Base-by-base conservation (phyloP, 2,113 vertebrate genomes). In the Myodes glareolus region DNA sequence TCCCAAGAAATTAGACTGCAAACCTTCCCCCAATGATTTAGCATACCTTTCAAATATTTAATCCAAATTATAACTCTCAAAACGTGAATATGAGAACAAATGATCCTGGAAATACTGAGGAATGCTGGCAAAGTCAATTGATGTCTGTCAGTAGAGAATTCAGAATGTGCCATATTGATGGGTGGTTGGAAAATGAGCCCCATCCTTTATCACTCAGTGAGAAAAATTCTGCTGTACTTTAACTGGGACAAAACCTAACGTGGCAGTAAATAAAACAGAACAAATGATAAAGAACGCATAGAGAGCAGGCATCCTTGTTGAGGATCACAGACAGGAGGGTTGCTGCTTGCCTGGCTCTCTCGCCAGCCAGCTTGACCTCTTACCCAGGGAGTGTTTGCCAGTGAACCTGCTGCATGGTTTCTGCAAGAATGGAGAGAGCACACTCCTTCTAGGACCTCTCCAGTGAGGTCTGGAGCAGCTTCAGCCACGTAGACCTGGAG, bases 221-320 rank as follows among this genome's bases (percentile, higher is more conserved):
- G 36, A 47, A 91, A 81, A 82, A 27, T 5, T 7, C 33, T 29
- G 5, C 19, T 91, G 36, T 45, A 61, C 10, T 12, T 21, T 90
- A 3, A 39, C n/a, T 25, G 33, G 52, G 87, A 73, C 14, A 58
- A 25, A 78, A 21, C 31, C 39, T 42, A 42, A 82, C n/a, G 29
- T 78, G 29, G 58, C 90, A 95, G 14, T 89, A 23, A 87, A n/a
- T 85, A 13, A 68, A 76, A 90, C 23, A 50, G 89, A 65, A 73
- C 65, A 70, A 82, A 82, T 42, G 12, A 11, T 33, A 27, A 9
- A 31, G 11, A 73, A 77, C 36, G 1, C 9, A 11, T 47, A 19
- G 4, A 12, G 82, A 85, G 16, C 42, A 68, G 29, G 52, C 76
- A 45, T 36, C 12, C 16, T n/a, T 91, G 21, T 70, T 31, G 55